Base-by-base conservation (phyloP, 2,888 invertebrate genomes). In the Auanema sp. region DNA sequence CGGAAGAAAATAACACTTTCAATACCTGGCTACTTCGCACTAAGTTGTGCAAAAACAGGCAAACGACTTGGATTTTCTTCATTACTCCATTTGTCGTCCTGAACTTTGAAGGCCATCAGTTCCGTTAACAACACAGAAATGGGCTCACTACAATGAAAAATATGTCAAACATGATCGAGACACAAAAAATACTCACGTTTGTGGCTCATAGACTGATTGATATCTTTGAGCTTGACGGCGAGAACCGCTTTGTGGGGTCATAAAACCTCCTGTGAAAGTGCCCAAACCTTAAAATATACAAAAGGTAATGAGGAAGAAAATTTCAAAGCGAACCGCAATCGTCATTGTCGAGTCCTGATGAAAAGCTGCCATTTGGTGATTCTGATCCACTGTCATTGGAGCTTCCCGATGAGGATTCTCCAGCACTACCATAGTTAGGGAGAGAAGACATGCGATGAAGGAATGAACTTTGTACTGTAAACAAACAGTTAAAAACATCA, bases 291-390 rank as follows among this genome's bases (percentile, higher is more conserved):
- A n/a, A 23, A 23, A 14, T 8, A 47, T 18, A 47, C 16, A 47
- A 8, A n/a, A 3, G 4, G 33, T 33, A 8, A 3, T 33, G 33
- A 33, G 33, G 21, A 6, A n/a, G 16, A 4, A 21, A n/a, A n/a
- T 23, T 23, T 52, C 52, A 52, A 8, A 10, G 11, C 56, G 16
- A 16, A 44, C 6, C 21, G 62, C 65, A 61, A 52, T 51, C 66
- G 49, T 77, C 78, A 47, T 72, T 64, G 44, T 79, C 79, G 21
- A 76, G 62, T 1, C 75, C 77, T 6, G 80, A 79, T 25, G 79
- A 79, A 65, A 80, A 80, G 43, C 72, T 72, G 25, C 79, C 77
- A 42, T 72, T 69, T 18, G 80, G 79, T n/a, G 79, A 78, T 54
- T 79, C 78, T 24, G 73, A 73, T 33, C 80, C 80, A 12, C 75